Base-by-base conservation (phyloP, 2,888 invertebrate species). In the Hyposoter didymator region DNA sequence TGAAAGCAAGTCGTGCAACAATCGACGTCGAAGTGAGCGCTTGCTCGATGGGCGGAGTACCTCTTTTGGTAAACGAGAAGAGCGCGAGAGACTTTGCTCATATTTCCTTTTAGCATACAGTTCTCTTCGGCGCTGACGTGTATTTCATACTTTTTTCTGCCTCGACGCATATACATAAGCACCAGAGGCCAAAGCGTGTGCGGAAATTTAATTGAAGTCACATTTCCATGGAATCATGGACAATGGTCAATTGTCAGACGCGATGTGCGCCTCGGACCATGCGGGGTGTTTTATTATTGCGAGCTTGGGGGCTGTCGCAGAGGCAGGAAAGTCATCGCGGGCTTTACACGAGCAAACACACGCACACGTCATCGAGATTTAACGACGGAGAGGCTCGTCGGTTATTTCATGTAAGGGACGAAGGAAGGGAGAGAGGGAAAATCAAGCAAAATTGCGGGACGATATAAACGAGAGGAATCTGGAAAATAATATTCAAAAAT, bases 221-320 rank as follows among this genome's bases (percentile, higher is more conserved):
- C 84, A 90, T 91, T 91, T 92, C 90, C 90, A 90, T 89, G 89
- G 90, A 87, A 87, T 82, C 73, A 82, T 79, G 88, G 87, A 92
- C 92, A 93, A 93, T 92, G 89, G 88, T 79, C 88, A 88, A 92
- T 92, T 91, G 91, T 92, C 84, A 87, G 82, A 72, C 35, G 35
- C 87, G 88, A 78, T 81, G 86, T 78, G 55, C 76, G 76, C 49
- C 64, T 62, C 87, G 86, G 87, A 82, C 84, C 87, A 88, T 87
- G n/a, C n/a, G 91, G 93, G 93, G 93, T 92, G 93, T 92, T 93
- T 93, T 93, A 93, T 93, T 93, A 90, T 93, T 91, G 89, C 89
- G 91, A 79, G 91, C 89, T 88, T 90, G 84, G 39, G 70, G 67
- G 91, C 90, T 90, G 85, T 87, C 80, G 88, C 83, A 45, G 87